Conservation (phyloP, 2,113 vertebrate species). For the Ibidorhyncha struthersii region DNA sequence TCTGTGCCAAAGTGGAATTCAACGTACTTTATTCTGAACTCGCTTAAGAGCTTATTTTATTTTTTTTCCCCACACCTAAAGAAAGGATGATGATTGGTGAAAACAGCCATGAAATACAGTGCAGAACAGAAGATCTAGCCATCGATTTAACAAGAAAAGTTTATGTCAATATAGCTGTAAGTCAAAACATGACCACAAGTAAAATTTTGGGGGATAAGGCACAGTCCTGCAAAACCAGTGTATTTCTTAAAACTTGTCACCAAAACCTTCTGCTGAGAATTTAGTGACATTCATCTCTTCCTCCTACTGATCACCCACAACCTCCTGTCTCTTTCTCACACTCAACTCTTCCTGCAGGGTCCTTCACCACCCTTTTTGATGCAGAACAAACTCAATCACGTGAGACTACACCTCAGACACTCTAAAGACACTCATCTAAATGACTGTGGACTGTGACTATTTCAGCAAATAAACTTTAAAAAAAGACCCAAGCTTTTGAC, state of each 20-base stretch:
- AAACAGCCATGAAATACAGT: background rate
- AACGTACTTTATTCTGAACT: background rate
- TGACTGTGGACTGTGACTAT: background rate
- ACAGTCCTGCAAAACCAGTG: background rate
- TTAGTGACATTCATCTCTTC: background rate
- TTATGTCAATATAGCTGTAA: background rate
- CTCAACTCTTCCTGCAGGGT: background rate
- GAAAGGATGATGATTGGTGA: background rate
- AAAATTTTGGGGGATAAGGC: background rate
- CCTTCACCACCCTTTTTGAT: background rate
- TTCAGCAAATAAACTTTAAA: background rate
- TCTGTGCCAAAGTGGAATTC: background rate
- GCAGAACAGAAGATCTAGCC: background rate
- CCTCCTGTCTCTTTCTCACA: background rate
- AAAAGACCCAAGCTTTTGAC: background rate
- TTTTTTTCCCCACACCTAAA: rapidly evolving
- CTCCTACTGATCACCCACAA: background rate
- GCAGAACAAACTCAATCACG: background rate
- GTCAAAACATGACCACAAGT: background rate
- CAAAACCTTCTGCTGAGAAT: background rate
- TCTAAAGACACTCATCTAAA: background rate
- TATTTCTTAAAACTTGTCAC: background rate
- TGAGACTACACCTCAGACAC: background rate
- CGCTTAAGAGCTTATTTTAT: background rate
- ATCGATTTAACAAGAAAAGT: background rate